Conservation (phyloP, 2,888 invertebrate species). For the Chrysodeixis includens region DNA sequence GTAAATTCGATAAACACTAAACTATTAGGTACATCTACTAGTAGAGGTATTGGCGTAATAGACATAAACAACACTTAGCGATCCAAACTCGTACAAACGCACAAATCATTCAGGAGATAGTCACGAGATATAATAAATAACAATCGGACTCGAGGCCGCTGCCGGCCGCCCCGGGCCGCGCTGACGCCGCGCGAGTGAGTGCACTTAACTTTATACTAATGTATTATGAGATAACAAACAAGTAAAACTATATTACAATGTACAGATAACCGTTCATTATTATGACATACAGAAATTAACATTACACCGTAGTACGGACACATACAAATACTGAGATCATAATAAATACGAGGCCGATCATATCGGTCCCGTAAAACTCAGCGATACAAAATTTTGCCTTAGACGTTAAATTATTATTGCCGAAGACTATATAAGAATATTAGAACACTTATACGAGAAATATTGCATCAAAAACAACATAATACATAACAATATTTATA, state of each 20-base stretch:
- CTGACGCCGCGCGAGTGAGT: slow-evolving; percentile 38
- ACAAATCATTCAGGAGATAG: slow-evolving; percentile 53
- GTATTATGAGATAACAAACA: slow-evolving; percentile 47
- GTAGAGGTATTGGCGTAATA: slow-evolving; percentile 74
- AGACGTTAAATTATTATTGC: slow-evolving; percentile 63
- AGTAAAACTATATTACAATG: slow-evolving; percentile 39
- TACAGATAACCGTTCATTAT: slow-evolving; percentile 41
- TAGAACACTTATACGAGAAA: slow-evolving; percentile 46
- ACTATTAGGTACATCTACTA: slow-evolving; percentile 77
- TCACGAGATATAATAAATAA: slow-evolving; percentile 55
- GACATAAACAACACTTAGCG: slow-evolving; percentile 67
- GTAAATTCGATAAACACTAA: slow-evolving; percentile 87
- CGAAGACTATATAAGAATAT: slow-evolving; percentile 53
- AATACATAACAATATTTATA: slow-evolving; percentile 44
- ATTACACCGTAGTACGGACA: slow-evolving; percentile 48
- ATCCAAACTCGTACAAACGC: slow-evolving; percentile 58
- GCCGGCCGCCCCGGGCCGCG: not conserved
- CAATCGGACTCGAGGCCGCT: slow-evolving; percentile 31
- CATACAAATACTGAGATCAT: slow-evolving; percentile 73
- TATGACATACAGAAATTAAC: slow-evolving; percentile 47
- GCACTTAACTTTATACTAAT: slow-evolving; percentile 35
- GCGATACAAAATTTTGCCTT: slow-evolving; percentile 60
- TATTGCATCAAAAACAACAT: slow-evolving; percentile 53
- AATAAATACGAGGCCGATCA: slow-evolving; percentile 65
- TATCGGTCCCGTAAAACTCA: slow-evolving; percentile 62